These are phyloP conservation scores for Halocynthia aurantium DNA, from an alignment of 23 tunicate species.

Conservation along the genomic window DNA sequence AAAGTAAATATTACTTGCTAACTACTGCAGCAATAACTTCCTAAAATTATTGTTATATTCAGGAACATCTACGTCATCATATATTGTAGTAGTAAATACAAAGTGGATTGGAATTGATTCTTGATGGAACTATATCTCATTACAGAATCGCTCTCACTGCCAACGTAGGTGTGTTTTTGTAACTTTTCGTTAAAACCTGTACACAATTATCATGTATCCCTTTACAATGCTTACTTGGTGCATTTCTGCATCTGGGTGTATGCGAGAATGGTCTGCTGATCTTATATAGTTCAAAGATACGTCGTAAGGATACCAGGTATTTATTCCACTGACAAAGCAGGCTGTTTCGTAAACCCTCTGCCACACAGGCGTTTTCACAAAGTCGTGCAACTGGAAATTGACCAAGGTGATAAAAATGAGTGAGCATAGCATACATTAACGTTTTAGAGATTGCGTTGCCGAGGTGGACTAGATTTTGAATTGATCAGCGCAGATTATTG, in stretches of 20 bases:
- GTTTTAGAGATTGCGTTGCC: background rate
- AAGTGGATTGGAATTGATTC: too few relatives aligned
- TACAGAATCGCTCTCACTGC: background rate
- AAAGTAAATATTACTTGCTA: background rate
- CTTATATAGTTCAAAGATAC: conserved; percentile 65
- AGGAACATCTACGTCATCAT: background rate
- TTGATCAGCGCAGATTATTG: background rate
- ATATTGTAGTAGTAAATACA: too few relatives aligned
- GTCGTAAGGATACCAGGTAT: conserved; percentile 81
- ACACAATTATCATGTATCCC: background rate
- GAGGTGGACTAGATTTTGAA: background rate
- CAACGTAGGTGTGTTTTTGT: background rate
- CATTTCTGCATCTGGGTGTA: conserved; percentile 74
- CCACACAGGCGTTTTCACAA: conserved; percentile 70
- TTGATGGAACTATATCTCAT: background rate
- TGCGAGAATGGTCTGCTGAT: conserved; percentile 67
- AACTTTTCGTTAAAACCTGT: background rate
- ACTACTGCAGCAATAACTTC: background rate
- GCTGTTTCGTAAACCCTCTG: conserved; percentile 36
- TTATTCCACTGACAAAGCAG: conserved; percentile 42
- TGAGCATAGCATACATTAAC: background rate
- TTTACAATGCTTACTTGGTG: conserved; percentile 28
- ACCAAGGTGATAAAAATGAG: background rate
- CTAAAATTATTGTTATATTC: background rate
- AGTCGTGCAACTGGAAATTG: conserved; percentile 44